Percentiles rank a stretch among this genome's conserved stretches.
Conservation (phyloP, 2,888 invertebrate species). For the Drosophila paramelanica region DNA sequence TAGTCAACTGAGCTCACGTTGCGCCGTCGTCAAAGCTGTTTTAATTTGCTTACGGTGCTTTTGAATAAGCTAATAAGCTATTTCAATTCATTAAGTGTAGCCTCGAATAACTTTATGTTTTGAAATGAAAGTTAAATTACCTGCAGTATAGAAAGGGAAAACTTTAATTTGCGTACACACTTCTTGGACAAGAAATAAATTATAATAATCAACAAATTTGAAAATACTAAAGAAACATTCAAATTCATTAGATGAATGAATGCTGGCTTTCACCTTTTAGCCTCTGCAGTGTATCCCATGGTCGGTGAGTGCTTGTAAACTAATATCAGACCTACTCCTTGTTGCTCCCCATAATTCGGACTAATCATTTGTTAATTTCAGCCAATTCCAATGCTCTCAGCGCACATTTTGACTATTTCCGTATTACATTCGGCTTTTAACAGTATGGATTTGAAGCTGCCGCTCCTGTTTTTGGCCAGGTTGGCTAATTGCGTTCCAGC, state of each 20-base stretch:
- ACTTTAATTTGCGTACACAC: neutral
- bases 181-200: too few relatives aligned
- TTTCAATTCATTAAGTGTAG: constrained; percentile 11
- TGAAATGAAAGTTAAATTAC: neutral
- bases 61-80: constrained; percentile 35
- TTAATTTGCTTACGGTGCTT: constrained; percentile 15
- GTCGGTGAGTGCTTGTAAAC: neutral
- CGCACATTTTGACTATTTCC: constrained; percentile 34
- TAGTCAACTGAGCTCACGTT: neutral
- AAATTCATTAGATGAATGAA: neutral
- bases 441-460: constrained; percentile 3
- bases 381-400: constrained; percentile 14
- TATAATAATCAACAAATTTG: neutral
- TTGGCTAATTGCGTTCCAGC: constrained; percentile 54
- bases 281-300: neutral
- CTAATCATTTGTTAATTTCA: constrained; percentile 21
- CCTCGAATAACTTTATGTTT: neutral
- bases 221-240: neutral
- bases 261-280: too few relatives aligned
- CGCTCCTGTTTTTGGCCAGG: constrained; percentile 22
- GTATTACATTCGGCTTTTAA: constrained; percentile 25
- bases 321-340: neutral
- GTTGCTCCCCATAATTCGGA: neutral
- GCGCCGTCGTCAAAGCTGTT: neutral
- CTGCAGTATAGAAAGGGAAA: neutral